These are phyloP conservation scores for Macrosoma leucophasiata DNA, from an alignment of 2,888 invertebrate species.

Conservation along the genomic window DNA sequence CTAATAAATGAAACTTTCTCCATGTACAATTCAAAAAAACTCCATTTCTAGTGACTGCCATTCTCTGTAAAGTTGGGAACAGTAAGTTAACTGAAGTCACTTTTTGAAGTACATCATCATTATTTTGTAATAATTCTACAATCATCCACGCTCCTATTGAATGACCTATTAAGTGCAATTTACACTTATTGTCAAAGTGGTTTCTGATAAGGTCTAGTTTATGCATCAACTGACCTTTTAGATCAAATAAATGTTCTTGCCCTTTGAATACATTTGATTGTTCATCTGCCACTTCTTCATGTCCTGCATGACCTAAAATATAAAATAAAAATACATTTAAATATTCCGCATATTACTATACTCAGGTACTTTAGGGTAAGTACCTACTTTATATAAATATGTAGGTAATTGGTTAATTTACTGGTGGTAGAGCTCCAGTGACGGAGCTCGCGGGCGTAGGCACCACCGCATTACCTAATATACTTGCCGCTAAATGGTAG, in stretches of 20 bases:
- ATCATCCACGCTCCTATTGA: conserved; percentile 93
- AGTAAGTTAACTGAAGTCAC: conserved; percentile 82
- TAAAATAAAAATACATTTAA: too few relatives aligned
- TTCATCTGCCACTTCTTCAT: conserved; percentile 65
- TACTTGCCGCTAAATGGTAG: too few relatives aligned
- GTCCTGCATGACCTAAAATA: conserved; percentile 83
- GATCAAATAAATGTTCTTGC: conserved; percentile 79
- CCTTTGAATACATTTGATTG: conserved; percentile 63
- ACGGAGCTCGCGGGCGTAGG: too few relatives aligned
- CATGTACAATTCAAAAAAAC: conserved; percentile 78
- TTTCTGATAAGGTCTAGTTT: conserved; percentile 86
- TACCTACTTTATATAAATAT: too few relatives aligned
- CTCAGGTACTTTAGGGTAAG: too few relatives aligned
- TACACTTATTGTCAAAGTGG: conserved; percentile 82
- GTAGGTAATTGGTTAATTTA: too few relatives aligned
- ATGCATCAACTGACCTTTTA: conserved; percentile 87
- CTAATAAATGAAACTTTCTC: conserved; percentile 43
- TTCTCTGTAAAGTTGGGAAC: conserved; percentile 91
- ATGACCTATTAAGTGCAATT: conserved; percentile 89
- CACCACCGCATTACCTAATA: too few relatives aligned
- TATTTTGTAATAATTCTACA: conserved; percentile 80
- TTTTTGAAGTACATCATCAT: conserved; percentile 66
- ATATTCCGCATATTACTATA: too few relatives aligned
- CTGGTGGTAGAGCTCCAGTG: too few relatives aligned
- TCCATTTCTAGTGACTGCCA: conserved; percentile 86